Conservation (phyloP, 2,888 invertebrate species). For the Encarsia formosa region DNA sequence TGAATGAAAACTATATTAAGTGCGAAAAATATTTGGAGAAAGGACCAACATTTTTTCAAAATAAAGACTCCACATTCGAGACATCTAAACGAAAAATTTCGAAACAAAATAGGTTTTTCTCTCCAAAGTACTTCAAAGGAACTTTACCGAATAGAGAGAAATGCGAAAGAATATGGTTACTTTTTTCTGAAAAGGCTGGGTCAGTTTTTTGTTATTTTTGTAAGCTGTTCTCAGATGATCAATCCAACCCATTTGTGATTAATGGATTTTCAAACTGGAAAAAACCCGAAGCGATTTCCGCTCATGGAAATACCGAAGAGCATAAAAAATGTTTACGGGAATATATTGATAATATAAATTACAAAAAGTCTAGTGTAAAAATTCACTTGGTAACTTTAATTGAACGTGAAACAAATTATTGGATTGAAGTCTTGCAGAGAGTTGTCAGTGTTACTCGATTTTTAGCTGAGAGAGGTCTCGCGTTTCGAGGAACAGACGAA, state of each 20-base stretch:
- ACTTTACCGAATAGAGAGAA: constrained; percentile 14
- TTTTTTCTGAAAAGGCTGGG: constrained; percentile 4
- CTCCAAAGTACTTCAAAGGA: constrained; percentile 5
- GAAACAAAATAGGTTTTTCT: constrained; percentile 8
- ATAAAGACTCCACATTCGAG: constrained; percentile 2
- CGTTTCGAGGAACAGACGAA: constrained; percentile 26
- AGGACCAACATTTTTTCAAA: constrained; percentile 6
- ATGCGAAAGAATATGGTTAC: constrained; percentile 12
- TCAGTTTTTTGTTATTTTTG: constrained; percentile 15
- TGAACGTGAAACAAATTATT: constrained; percentile 1
- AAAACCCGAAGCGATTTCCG: constrained; percentile 2
- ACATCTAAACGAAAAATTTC: constrained; percentile 4
- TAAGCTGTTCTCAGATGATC: constrained; percentile 12
- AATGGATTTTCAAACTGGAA: constrained; percentile 18
- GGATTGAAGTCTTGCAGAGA: constrained; percentile 10
- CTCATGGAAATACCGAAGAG: constrained; percentile 11
- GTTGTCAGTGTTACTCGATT: constrained; percentile 27
- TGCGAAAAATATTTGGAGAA: constrained; percentile 3
- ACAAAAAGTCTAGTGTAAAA: background rate
- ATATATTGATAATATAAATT: background rate
- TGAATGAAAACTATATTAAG: too few relatives aligned
- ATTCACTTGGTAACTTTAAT: background rate
- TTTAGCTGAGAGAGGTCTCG: constrained; percentile 26
- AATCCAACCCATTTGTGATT: constrained; percentile 7
- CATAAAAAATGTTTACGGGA: background rate